These are phyloP conservation scores for Rhysida immarginata DNA, from an alignment of 1,140 invertebrate genomes.

Conservation along the genomic window DNA sequence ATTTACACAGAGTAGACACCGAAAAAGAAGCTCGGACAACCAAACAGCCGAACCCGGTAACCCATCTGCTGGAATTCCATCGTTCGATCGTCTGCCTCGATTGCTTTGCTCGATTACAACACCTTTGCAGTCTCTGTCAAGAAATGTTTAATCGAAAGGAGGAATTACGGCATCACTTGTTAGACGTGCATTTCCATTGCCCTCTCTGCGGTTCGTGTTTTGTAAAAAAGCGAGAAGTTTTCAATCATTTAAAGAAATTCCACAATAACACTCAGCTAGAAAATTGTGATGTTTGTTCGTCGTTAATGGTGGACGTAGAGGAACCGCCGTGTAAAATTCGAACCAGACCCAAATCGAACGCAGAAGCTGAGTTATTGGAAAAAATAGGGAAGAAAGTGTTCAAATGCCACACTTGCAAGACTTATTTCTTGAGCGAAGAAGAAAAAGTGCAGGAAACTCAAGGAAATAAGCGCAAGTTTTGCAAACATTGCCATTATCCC, in stretches of 20 bases:
- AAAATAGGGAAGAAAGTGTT: too few species aligned
- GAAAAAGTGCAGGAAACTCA: neutral
- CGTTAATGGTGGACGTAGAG: neutral
- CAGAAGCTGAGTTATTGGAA: too few species aligned
- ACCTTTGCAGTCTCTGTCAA: neutral
- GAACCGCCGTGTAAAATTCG: too few species aligned
- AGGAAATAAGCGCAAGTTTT: too few species aligned
- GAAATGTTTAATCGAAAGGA: conserved; percentile 3
- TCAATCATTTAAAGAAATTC: neutral
- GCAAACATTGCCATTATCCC: too few species aligned
- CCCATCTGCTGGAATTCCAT: neutral
- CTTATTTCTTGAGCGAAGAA: neutral
- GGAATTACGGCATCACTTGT: neutral
- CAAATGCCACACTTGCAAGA: neutral
- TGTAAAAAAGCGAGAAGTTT: neutral
- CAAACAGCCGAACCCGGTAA: neutral
- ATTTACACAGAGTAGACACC: neutral
- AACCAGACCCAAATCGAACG: too few species aligned
- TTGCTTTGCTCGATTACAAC: neutral
- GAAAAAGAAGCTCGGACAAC: neutral
- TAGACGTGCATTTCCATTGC: conserved; percentile 1
- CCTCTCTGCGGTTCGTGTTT: neutral
- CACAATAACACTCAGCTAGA: neutral
- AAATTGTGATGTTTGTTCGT: neutral
- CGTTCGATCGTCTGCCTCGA: neutral